phyloP scores from a whole-genome alignment of 2,113 vertebrate genomes.

The Xyliphius kryptos region DNA sequence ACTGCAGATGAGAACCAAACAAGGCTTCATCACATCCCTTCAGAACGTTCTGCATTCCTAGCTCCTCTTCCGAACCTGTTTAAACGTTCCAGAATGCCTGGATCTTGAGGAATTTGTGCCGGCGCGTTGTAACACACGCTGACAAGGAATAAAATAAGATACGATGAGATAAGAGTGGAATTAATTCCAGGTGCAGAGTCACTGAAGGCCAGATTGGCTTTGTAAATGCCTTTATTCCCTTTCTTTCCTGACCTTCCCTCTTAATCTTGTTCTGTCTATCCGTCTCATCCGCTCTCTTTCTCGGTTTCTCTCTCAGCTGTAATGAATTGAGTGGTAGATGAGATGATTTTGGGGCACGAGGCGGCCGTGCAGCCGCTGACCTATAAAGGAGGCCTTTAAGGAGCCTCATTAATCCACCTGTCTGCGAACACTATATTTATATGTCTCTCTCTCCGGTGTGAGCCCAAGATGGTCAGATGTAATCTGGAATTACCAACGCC shows the following conservation, averaged over 20 bases:
- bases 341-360: constrained; percentile 42
- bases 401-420: constrained; percentile 62
- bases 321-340: constrained; percentile 37
- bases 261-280: constrained; percentile 4
- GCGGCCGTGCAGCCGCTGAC: constrained; percentile 50
- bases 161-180: too few relatives aligned
- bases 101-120: too few relatives aligned
- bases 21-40: too few relatives aligned
- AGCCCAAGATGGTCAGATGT: constrained; percentile 57
- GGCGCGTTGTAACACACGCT: too few relatives aligned
- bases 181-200: too few relatives aligned
- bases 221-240: too few relatives aligned
- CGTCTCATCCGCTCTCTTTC: neutral
- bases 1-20: too few relatives aligned
- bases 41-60: too few relatives aligned
- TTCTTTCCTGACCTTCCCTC: neutral
- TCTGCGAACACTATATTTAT: constrained; percentile 60
- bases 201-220: too few relatives aligned
- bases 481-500: constrained; percentile 59
- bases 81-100: too few relatives aligned
- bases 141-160: too few relatives aligned
- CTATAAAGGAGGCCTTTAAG: constrained; percentile 63
- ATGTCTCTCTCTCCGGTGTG: constrained; percentile 55
- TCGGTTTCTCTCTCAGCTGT: constrained; percentile 1
- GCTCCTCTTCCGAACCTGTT: too few relatives aligned